Base-by-base conservation (phyloP, 64 coral and sea anemone species). In the Montipora cactus region DNA sequence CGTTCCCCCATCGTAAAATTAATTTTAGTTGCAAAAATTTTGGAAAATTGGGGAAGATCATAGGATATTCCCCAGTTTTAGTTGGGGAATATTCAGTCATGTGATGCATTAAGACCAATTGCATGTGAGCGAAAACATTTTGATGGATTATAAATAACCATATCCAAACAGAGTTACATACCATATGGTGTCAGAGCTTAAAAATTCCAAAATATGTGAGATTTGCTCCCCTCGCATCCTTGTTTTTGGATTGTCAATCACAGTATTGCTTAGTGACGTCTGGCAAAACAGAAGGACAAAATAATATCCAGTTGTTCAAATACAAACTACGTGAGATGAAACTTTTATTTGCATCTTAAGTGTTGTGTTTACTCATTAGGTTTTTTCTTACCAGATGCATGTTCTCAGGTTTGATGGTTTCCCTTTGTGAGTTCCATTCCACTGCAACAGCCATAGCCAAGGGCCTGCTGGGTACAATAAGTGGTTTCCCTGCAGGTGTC, bases 341-440 rank as follows among this genome's bases (percentile, higher is more conserved):
- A 15, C 61, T 64, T 15, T 3, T 11, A 19, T 18, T 64, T 64
- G 61, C 14, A 64, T 64, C 11, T 64, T 55, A 64, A 4, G 11
- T 64, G 14, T 14, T 1, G 8, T 64, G 14, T 12, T 7, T 12
- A 64, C 2, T 64, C 15, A 64, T 16, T 57, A 11, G 11, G 53
- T 11, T 4, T 11, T 8, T 57, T 57, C 53, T 12, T 68, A 99
- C 98, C 79, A 99, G 83, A 76, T 99, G 95, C 98, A 99, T 99
- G 61, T 72, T 89, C 67, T 75, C 79, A 75, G 98, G 92, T 87
- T 99, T 92, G 18, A 99, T 94, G 61, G 76, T 86, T 45, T 96
- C 95, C 47, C 89, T 81, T 67, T 99, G 98, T 12, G 94, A 93
- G 61, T 99, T 96, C 98, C 98, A 99, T 78, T 99, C 98, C 44